Percentiles rank a stretch among this genome's conserved stretches.
These are phyloP conservation scores for Oreamnos americanus DNA, from an alignment of 2,113 vertebrate species.

Conservation along the genomic window DNA sequence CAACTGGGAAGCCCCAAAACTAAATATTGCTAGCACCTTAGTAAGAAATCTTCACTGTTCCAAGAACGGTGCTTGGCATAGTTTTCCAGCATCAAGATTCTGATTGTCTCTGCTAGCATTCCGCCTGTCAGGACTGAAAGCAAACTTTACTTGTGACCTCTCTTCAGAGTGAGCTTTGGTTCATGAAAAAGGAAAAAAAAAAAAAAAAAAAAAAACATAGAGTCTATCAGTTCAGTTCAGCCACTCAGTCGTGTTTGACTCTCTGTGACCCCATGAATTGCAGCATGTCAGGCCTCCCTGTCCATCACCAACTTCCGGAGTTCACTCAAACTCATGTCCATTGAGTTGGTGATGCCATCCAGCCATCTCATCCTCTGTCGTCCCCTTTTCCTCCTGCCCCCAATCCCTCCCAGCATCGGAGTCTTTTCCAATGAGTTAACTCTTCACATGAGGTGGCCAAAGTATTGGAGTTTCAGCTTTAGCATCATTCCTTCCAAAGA, in stretches of 20 bases:
- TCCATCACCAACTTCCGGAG: too few relatives aligned
- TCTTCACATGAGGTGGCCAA: too few relatives aligned
- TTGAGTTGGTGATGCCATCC: too few relatives aligned
- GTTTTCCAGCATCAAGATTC: not conserved
- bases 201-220: not conserved
- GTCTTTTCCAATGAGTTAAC: too few relatives aligned
- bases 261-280: too few relatives aligned
- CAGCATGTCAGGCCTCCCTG: too few relatives aligned
- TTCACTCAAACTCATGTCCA: too few relatives aligned
- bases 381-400: too few relatives aligned
- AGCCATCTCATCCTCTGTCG: too few relatives aligned
- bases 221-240: not conserved
- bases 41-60: not conserved
- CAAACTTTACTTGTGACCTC: not conserved
- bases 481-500: too few relatives aligned
- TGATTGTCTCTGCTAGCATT: not conserved
- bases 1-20: not conserved
- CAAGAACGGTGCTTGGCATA: not conserved
- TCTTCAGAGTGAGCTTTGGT: not conserved
- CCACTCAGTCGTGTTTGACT: fast-evolving
- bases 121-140: not conserved
- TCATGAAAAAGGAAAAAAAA: not conserved
- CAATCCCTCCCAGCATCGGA: too few relatives aligned
- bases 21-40: not conserved
- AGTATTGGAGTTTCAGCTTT: too few relatives aligned